Evolutionary conservation across 2,888 invertebrate species (phyloP).

Genomic region (Agapetus fuscipes): DNA sequence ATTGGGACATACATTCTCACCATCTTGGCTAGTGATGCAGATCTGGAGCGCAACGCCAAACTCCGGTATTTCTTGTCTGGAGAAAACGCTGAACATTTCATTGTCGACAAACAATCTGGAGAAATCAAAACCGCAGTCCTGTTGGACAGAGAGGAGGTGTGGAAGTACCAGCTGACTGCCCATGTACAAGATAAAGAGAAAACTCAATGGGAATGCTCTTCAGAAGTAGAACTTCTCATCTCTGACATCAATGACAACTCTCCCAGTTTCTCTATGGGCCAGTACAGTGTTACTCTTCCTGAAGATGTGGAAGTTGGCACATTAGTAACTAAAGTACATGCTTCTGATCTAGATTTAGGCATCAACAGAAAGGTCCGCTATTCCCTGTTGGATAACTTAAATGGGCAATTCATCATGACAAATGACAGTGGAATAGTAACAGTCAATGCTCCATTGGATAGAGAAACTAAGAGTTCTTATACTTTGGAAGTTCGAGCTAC

Average conservation of each 20-base stretch:
- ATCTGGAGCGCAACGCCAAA: constrained; percentile 66
- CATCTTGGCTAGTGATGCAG: constrained; percentile 76
- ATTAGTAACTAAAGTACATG: constrained; percentile 76
- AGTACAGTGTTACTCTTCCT: constrained; percentile 71
- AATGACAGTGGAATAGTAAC: constrained; percentile 78
- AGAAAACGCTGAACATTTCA: constrained; percentile 68
- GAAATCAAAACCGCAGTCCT: constrained; percentile 59
- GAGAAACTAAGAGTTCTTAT: constrained; percentile 78
- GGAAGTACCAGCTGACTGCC: constrained; percentile 63
- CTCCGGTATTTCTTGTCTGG: constrained; percentile 75
- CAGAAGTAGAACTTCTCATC: constrained; percentile 63
- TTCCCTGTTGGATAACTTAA: constrained; percentile 53
- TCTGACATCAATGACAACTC: constrained; percentile 83
- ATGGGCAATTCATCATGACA: constrained; percentile 69
- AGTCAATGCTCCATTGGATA: constrained; percentile 71
- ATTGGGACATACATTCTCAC: constrained; percentile 62
- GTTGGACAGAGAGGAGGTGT: constrained; percentile 70
- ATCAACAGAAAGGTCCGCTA: constrained; percentile 80
- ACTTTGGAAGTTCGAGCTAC: constrained; percentile 73
- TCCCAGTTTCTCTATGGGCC: constrained; percentile 62
- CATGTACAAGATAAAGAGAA: constrained; percentile 80
- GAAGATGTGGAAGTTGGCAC: constrained; percentile 87
- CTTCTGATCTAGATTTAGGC: constrained; percentile 66
- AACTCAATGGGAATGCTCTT: constrained; percentile 68
- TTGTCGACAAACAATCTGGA: constrained; percentile 69